These are phyloP conservation scores for Sciurus vulgaris DNA, from an alignment of 2,797 vertebrate genomes.

Conservation along the genomic window DNA sequence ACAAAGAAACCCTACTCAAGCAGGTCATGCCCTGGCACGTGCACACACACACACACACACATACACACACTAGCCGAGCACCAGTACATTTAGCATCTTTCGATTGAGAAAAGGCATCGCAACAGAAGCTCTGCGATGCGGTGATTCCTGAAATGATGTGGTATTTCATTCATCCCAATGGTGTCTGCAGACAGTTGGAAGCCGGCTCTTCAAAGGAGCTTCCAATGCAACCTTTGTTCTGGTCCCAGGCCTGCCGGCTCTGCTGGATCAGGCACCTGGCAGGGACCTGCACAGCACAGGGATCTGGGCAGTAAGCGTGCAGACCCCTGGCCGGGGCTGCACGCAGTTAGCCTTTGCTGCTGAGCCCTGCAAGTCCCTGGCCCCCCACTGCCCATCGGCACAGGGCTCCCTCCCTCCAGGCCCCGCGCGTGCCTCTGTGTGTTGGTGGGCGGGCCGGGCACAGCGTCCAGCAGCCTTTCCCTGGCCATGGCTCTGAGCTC, in stretches of 20 bases:
- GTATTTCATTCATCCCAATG: not conserved
- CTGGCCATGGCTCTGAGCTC: constrained; percentile 54
- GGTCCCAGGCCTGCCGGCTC: not conserved
- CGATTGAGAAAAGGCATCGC: not conserved
- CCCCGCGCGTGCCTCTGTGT: accelerated
- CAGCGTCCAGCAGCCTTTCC: accelerated
- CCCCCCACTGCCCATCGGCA: not conserved
- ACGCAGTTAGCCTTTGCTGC: not conserved
- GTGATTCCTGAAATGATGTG: not conserved
- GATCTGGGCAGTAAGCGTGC: not conserved
- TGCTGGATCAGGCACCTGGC: not conserved
- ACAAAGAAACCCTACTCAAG: not conserved
- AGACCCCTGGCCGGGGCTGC: not conserved
- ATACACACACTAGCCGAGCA: not conserved
- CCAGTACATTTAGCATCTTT: not conserved
- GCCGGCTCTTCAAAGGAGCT: not conserved
- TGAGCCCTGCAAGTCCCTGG: not conserved
- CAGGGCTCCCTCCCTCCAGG: not conserved
- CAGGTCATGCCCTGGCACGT: no score
- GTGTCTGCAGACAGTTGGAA: not conserved
- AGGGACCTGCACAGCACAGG: not conserved
- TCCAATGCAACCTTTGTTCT: not conserved
- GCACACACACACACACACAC: not conserved
- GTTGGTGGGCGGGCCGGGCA: accelerated
- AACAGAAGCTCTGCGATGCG: not conserved